Conservation (phyloP, 2,113 vertebrate species). For the Isichthys henryi region DNA sequence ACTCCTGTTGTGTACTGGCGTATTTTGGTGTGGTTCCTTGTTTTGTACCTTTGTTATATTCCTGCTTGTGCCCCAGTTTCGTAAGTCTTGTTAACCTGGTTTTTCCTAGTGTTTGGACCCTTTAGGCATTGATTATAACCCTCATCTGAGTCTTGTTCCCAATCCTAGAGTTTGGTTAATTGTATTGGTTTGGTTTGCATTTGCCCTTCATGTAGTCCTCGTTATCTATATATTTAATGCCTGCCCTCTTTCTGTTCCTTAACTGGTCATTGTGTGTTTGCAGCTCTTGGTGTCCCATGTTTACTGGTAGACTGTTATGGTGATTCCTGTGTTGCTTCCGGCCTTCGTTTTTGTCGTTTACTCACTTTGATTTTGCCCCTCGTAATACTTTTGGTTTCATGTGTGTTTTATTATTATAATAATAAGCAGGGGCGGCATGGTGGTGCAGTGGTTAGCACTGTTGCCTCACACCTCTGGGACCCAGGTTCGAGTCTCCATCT, state of each 20-base stretch:
- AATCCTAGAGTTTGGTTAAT: background rate
- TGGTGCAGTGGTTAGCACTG: no score
- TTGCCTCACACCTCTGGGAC: no score
- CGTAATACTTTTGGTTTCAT: background rate
- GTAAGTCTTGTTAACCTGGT: background rate
- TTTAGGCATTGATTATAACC: background rate
- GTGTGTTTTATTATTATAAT: background rate
- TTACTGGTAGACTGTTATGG: background rate
- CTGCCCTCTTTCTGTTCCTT: background rate
- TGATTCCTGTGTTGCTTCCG: background rate
- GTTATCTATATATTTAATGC: background rate
- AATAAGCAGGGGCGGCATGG: no score
- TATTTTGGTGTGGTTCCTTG: background rate
- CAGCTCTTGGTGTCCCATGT: background rate
- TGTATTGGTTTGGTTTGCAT: background rate
- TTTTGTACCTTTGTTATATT: background rate
- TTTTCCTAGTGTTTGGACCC: background rate
- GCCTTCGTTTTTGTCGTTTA: background rate
- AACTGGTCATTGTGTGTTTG: background rate
- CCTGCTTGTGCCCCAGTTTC: background rate
- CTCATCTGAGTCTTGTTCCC: background rate
- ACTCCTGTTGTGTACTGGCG: background rate
- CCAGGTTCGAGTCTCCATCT: no score
- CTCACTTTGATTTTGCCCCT: background rate
- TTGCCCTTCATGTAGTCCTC: background rate